These are phyloP conservation scores for Lepas anatifera DNA, from an alignment of 2,888 invertebrate species.

Conservation along the genomic window DNA sequence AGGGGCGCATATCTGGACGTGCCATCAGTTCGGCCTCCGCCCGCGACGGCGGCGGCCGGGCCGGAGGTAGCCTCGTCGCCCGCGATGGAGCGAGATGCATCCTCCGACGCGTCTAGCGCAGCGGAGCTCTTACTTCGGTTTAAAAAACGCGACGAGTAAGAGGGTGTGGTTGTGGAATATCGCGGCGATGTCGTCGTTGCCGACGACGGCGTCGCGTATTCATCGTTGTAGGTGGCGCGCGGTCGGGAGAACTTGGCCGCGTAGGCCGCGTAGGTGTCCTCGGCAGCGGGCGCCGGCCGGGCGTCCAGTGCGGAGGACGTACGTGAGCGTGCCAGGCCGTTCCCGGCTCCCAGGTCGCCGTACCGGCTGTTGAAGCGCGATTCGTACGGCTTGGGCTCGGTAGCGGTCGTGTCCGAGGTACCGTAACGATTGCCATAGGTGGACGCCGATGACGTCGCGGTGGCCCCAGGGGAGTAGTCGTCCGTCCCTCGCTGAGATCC, in stretches of 20 bases:
- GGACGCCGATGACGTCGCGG: too few species aligned
- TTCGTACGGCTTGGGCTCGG: conserved; percentile 24
- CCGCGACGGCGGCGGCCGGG: neutral
- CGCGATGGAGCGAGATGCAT: conserved; percentile 25
- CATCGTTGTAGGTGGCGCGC: neutral
- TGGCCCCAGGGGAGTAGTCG: neutral
- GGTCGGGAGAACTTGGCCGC: conserved; percentile 6
- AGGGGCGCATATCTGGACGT: conserved; percentile 6
- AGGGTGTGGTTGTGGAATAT: neutral
- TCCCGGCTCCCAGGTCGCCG: conserved; percentile 2
- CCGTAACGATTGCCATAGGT: conserved; percentile 26
- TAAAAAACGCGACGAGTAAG: conserved; percentile 46
- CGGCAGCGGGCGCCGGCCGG: neutral
- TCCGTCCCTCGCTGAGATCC: conserved; percentile 14
- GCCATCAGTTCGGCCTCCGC: neutral
- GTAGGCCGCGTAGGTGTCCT: neutral
- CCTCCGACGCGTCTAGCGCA: conserved; percentile 43
- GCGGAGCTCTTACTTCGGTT: conserved; percentile 69
- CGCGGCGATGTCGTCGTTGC: neutral
- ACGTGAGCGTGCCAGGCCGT: conserved; percentile 14
- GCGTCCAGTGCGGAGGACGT: neutral
- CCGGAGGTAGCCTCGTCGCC: conserved; percentile 4
- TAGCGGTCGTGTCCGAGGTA: conserved; percentile 26
- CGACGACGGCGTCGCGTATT: neutral
- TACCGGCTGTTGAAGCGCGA: conserved; percentile 20